These are phyloP conservation scores for Ceratotherium simum DNA, from an alignment of 2,113 vertebrate genomes.

Conservation along the genomic window DNA sequence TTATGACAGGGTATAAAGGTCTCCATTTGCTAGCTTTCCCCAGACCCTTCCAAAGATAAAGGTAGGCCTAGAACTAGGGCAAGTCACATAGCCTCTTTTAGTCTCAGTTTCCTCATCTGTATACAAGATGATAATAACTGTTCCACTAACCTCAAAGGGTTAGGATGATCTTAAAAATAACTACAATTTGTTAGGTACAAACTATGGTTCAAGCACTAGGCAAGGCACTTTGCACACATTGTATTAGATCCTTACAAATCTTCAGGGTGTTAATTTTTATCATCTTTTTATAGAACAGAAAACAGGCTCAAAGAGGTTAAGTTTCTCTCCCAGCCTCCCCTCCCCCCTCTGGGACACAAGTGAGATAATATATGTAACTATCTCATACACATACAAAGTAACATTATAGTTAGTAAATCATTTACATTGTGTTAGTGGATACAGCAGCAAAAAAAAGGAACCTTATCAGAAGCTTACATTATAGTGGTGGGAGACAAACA, in stretches of 20 bases:
- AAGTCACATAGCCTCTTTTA: constrained; percentile 35
- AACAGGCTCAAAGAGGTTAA: background rate
- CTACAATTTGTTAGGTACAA: background rate
- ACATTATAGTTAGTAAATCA: background rate
- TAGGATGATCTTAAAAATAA: constrained; percentile 47
- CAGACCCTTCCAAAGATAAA: constrained; percentile 16
- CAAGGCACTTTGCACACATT: background rate
- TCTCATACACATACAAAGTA: background rate
- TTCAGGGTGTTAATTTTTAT: background rate
- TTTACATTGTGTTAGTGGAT: background rate
- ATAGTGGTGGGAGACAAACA: background rate
- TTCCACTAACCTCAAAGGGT: constrained; percentile 54
- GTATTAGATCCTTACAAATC: background rate
- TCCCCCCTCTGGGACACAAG: background rate
- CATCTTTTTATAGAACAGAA: constrained; percentile 24
- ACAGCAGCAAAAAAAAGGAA: constrained; percentile 1
- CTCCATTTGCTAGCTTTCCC: background rate
- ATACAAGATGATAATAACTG: constrained; percentile 63
- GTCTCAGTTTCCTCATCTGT: constrained; percentile 61
- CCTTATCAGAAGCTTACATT: background rate
- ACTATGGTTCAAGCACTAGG: background rate
- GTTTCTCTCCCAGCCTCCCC: background rate
- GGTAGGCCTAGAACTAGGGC: constrained; percentile 42
- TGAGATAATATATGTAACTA: constrained; percentile 14
- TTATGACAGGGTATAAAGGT: background rate